Conservation (phyloP, 2,888 invertebrate genomes). For the Dicycla oo region DNA sequence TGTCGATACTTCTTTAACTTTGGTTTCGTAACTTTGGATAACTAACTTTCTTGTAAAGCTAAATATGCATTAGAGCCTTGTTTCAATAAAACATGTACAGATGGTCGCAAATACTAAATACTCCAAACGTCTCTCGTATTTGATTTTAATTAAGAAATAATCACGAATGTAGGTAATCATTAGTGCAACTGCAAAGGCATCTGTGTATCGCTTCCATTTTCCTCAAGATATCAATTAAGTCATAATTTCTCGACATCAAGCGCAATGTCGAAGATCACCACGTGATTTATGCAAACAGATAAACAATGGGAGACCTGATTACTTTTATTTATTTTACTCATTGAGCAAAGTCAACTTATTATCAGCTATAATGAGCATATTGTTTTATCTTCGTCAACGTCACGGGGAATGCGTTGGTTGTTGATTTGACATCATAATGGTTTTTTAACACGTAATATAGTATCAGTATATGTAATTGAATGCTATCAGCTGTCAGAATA, state of each 20-base stretch:
- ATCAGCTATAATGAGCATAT: slow-evolving; percentile 42
- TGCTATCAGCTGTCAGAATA: slow-evolving; percentile 28
- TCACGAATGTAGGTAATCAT: slow-evolving; percentile 35
- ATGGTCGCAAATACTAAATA: slow-evolving; percentile 14
- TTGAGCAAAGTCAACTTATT: slow-evolving; percentile 37
- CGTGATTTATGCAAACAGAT: slow-evolving; percentile 46
- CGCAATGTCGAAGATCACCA: slow-evolving; percentile 51
- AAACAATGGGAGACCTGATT: slow-evolving; percentile 53
- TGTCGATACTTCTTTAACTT: too few species aligned
- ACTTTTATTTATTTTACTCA: slow-evolving; percentile 45
- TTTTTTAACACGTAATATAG: slow-evolving; percentile 38
- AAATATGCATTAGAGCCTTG: slow-evolving; percentile 17
- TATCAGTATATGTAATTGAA: slow-evolving; percentile 32
- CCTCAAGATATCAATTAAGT: slow-evolving; percentile 47
- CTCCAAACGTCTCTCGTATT: slow-evolving; percentile 1
- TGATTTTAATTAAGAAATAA: slow-evolving; percentile 39
- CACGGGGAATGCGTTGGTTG: slow-evolving; percentile 30
- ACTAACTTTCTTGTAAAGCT: slow-evolving; percentile 26
- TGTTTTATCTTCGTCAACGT: slow-evolving; percentile 39
- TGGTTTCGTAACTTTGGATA: slow-evolving; percentile 22
- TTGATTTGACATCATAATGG: slow-evolving; percentile 41
- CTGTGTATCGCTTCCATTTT: slow-evolving; percentile 38
- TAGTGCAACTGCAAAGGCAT: slow-evolving; percentile 23
- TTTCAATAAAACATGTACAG: slow-evolving; percentile 6
- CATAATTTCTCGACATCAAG: slow-evolving; percentile 43